These are phyloP conservation scores for Apostichopus californicus DNA, from an alignment of 35 echinoderm and acorn worm species.

Conservation along the genomic window DNA sequence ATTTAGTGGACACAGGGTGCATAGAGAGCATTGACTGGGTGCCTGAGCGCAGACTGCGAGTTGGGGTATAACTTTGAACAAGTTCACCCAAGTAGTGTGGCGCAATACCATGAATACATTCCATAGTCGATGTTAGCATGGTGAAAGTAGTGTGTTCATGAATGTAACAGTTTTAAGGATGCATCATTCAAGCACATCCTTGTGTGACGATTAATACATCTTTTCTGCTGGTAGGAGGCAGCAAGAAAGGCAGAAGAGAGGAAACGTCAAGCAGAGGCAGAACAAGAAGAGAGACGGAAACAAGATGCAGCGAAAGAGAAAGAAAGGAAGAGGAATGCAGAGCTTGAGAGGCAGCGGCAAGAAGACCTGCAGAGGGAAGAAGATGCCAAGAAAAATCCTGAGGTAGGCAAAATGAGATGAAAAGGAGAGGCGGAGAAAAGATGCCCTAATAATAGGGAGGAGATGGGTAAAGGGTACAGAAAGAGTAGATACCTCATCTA, in stretches of 20 bases:
- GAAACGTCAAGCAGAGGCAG: not conserved
- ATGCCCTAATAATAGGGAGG: not conserved
- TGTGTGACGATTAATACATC: not conserved
- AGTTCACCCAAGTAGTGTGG: too few relatives aligned
- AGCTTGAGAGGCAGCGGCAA: conserved; percentile 46
- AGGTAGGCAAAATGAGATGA: not conserved
- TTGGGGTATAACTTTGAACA: too few relatives aligned
- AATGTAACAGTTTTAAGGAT: too few relatives aligned
- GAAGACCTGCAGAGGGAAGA: conserved; percentile 12
- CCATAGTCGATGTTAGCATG: too few relatives aligned
- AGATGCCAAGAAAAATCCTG: conserved; percentile 19
- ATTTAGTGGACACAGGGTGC: too few relatives aligned
- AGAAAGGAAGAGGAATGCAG: conserved; percentile 49
- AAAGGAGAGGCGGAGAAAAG: not conserved
- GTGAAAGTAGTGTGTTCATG: too few relatives aligned
- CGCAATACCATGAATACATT: too few relatives aligned
- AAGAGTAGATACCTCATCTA: too few relatives aligned
- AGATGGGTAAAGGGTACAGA: not conserved
- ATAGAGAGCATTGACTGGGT: too few relatives aligned
- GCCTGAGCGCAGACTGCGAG: too few relatives aligned
- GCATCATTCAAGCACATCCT: too few relatives aligned
- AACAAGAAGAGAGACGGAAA: conserved; percentile 9
- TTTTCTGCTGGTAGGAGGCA: conserved; percentile 8
- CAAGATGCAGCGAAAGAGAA: conserved; percentile 26
- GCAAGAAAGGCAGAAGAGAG: not conserved